Conservation (phyloP, 2,888 invertebrate genomes). For the Philereme transversata region DNA sequence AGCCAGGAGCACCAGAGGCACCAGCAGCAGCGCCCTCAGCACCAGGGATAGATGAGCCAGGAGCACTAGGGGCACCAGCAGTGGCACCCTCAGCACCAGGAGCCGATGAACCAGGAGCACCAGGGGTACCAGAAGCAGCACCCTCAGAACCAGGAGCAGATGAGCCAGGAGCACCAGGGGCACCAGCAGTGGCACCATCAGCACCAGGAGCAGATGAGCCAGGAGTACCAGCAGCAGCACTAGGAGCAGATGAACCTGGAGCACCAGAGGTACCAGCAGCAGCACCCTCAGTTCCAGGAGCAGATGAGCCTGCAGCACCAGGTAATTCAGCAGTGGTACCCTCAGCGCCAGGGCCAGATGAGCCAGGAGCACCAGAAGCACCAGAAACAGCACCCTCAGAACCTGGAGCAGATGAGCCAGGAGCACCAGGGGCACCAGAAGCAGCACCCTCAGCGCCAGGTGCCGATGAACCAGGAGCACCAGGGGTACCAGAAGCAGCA, state of each 20-base stretch:
- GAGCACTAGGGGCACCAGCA: background rate
- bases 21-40: background rate
- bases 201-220: background rate
- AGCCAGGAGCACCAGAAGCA: conserved; percentile 1
- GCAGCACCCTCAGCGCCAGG: conserved; percentile 2
- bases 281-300: conserved; percentile 8
- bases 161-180: background rate
- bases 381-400: conserved; percentile 7
- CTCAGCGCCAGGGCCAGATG: background rate
- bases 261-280: conserved; percentile 1
- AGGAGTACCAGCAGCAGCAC: background rate
- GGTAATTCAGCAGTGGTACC: background rate
- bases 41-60: background rate
- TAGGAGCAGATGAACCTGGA: background rate
- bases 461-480: background rate
- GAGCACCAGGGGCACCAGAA: conserved; percentile 9
- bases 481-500: too few species aligned
- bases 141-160: conserved; percentile 1
- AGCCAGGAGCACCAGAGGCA: background rate
- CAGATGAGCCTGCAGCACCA: background rate
- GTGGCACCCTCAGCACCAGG: conserved; percentile 4
- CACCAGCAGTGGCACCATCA: background rate
- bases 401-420: background rate
- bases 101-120: background rate
- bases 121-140: conserved; percentile 5